A percentile compares a stretch with the other conserved stretches of the same genome.
phyloP scores from a whole-genome alignment of 2,888 invertebrate genomes.

The Flabesymbios commensalis region DNA sequence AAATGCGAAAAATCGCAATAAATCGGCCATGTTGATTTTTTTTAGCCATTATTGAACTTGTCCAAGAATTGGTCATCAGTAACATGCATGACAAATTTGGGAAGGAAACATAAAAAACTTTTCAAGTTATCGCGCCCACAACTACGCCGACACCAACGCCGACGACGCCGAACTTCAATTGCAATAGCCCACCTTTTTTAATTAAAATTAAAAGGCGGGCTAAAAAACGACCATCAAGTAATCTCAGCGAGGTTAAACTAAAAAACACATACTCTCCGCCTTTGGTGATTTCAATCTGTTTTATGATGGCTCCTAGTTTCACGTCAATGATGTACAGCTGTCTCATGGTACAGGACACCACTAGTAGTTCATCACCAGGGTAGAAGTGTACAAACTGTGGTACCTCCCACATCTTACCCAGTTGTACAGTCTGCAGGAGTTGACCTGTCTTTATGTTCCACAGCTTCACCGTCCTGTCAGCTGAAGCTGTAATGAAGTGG shows the following conservation, averaged over 20 bases:
- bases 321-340: constrained; percentile 7
- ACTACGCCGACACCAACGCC: too few relatives aligned
- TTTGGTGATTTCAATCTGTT: neutral
- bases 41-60: too few relatives aligned
- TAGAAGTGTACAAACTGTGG: neutral
- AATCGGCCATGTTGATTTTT: too few relatives aligned
- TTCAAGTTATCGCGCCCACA: too few relatives aligned
- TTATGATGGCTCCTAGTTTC: neutral
- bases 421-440: constrained; percentile 14
- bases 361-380: constrained; percentile 1
- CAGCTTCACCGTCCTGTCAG: constrained; percentile 41
- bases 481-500: constrained; percentile 33
- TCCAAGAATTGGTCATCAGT: too few relatives aligned
- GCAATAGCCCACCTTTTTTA: too few relatives aligned
- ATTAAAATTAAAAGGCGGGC: too few relatives aligned
- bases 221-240: too few relatives aligned
- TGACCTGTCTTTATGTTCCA: constrained; percentile 23
- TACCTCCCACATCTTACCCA: neutral
- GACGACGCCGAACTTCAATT: too few relatives aligned
- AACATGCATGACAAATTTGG: too few relatives aligned
- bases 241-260: neutral
- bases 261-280: neutral
- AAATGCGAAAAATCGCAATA: too few relatives aligned
- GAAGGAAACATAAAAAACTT: too few relatives aligned
- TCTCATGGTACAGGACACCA: neutral